Percentiles rank a stretch among this genome's conserved stretches.
Evolutionary conservation across 1,140 invertebrate genomes (phyloP).

Genomic region (Micrasema minimum): DNA sequence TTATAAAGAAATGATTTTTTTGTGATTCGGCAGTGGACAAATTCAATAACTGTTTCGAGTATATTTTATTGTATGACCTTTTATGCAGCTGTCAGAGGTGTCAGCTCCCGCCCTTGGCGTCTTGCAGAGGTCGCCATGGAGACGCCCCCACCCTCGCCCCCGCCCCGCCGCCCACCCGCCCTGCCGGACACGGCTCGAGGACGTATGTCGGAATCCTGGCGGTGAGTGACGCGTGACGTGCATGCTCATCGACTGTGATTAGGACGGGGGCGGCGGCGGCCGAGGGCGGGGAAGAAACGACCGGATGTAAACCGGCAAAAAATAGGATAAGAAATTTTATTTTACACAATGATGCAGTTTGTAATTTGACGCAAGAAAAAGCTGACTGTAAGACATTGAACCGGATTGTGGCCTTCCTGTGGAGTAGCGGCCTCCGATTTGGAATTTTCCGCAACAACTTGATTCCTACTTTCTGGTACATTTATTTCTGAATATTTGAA

Average conservation of each 20-base stretch:
- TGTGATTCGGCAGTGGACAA: too few species aligned
- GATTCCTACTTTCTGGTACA: too few species aligned
- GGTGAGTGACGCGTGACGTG: conserved; percentile 54
- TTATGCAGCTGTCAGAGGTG: conserved; percentile 24
- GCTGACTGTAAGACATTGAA: too few species aligned
- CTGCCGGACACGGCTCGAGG: conserved; percentile 32
- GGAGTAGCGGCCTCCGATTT: too few species aligned
- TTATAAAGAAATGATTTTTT: too few species aligned
- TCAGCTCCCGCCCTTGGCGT: conserved; percentile 13
- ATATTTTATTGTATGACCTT: conserved; percentile 9
- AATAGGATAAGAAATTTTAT: too few species aligned
- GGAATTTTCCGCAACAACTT: too few species aligned
- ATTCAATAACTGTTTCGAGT: too few species aligned
- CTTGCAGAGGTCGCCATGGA: conserved; percentile 37
- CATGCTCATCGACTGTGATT: conserved; percentile 52
- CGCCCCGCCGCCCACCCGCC: conserved; percentile 16
- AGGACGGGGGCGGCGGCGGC: conserved; percentile 33
- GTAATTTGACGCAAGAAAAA: not conserved
- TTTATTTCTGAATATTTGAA: too few species aligned
- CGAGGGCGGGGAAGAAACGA: not conserved
- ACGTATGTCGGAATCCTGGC: conserved; percentile 49
- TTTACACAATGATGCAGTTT: not conserved
- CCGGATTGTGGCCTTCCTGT: too few species aligned
- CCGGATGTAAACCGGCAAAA: conserved; percentile 21
- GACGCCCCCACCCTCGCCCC: conserved; percentile 1